phyloP scores from a whole-genome alignment of 2,113 vertebrate species.

The Steatornis caripensis region DNA sequence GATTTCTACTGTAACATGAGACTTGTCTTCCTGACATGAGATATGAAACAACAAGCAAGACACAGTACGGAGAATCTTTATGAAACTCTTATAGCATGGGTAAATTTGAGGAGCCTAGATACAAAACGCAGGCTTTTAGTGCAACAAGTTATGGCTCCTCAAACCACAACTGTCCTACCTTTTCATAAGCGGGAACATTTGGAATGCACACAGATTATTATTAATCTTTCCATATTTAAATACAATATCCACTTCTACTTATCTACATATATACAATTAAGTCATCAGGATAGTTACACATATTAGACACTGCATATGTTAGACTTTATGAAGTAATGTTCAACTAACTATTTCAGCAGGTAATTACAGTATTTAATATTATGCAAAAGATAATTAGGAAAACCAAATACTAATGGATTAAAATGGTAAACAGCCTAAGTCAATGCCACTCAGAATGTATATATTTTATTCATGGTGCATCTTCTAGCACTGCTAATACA shows the following conservation, averaged over 20 bases:
- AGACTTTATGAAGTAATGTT: conserved; percentile 25
- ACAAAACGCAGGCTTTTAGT: background rate
- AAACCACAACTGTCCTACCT: background rate
- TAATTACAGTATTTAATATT: conserved; percentile 47
- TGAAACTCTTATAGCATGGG: background rate
- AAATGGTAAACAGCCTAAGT: conserved; percentile 39
- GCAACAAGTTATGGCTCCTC: background rate
- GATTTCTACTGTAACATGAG: background rate
- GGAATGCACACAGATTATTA: background rate
- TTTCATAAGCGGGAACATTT: background rate
- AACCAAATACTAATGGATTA: conserved; percentile 30
- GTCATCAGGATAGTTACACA: background rate
- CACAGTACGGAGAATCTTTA: background rate
- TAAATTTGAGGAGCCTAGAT: background rate
- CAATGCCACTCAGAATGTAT: background rate
- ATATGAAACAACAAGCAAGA: background rate
- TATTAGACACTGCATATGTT: background rate
- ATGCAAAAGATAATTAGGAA: conserved; percentile 48
- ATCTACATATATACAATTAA: background rate
- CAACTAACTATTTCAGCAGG: conserved; percentile 13
- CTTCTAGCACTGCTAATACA: background rate
- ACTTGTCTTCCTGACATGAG: background rate
- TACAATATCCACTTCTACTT: background rate
- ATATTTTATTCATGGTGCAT: background rate
- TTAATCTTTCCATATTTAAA: background rate